Evolutionary conservation across 2,113 vertebrate genomes (phyloP), one percentile per base, ranked within the genome.

Genomic region (Bufo bufo): DNA sequence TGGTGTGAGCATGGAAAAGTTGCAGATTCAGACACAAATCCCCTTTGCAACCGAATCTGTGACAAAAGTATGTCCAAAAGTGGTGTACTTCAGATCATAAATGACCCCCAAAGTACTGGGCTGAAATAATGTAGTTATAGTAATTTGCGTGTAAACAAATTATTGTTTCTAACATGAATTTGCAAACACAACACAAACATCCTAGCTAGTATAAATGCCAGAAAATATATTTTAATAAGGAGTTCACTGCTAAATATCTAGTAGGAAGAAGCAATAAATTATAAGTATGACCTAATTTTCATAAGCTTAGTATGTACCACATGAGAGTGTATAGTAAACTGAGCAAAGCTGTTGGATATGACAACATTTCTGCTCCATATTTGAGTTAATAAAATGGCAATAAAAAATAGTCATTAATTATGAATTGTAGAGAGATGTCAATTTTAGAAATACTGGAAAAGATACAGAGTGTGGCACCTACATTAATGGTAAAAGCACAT

Each of bases 401-500:
- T 75, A 75, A 49, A 65, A 75, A 75, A 49, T 75, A 75, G 20
- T 49, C 45, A 75, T 75, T 75, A 49, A 47, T 75, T 75, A 75
- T 75, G 8, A 17, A 75, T 75, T 75, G 49, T 7, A 49, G 11
- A 14, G 45, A 45, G 13, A 19, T 47, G 16, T 47, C 3, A 6
- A 75, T 49, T 49, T 16, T 17, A 19, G 43, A 49, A 75, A 19
- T 43, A 16, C 11, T 8, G 19, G 45, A 14, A 12, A 45, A 72
- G 33, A 33, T 33, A 33, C 33, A 33, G 10, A 71, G 13, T 6
- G 43, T 14, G 4, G 69, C 14, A 72, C 16, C 43, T 47, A 7
- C 33, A 72, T 45, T 16, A 12, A 69, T 23, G 20, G 6, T 65
- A n/a, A 6, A 65, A 8, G 19, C 61, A 20, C 17, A 66, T 6